Conservation (phyloP, 2,888 invertebrate species). For the Xylophagus ater region DNA sequence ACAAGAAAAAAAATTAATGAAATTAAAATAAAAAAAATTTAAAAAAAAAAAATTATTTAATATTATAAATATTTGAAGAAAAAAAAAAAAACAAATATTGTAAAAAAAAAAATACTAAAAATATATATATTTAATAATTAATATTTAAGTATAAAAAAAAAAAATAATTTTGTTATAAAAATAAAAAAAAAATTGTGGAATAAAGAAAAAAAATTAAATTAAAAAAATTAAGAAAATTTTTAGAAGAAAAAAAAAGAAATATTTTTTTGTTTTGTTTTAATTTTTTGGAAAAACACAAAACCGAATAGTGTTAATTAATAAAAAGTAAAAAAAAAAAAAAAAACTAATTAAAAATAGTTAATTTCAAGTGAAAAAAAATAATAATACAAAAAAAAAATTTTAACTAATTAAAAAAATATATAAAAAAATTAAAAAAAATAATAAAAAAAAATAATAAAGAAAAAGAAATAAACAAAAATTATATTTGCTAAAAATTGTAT, state of each 20-base stretch:
- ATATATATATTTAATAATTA: not conserved
- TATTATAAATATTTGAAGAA: constrained; percentile 2
- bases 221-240: not conserved
- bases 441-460: constrained; percentile 2
- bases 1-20: not conserved
- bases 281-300: too few relatives aligned
- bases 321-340: constrained; percentile 15
- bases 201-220: constrained; percentile 3
- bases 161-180: not conserved
- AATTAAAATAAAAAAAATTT: constrained; percentile 1
- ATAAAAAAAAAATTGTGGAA: not conserved
- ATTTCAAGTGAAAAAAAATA: constrained; percentile 2
- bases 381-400: constrained; percentile 1
- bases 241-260: constrained; percentile 1
- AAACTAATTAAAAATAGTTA: constrained; percentile 16
- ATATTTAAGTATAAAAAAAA: not conserved
- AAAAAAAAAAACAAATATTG: not conserved
- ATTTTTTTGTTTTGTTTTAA: constrained; percentile 2
- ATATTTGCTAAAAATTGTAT: constrained; percentile 37
- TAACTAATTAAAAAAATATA: constrained; percentile 6
- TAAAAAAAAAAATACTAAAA: not conserved
- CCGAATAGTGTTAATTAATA: constrained; percentile 3
- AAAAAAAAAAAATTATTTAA: not conserved
- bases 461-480: constrained; percentile 3
- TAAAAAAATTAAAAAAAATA: constrained; percentile 7